phyloP scores from a whole-genome alignment of 2,888 invertebrate genomes.

The Tryphoninae sp. region DNA sequence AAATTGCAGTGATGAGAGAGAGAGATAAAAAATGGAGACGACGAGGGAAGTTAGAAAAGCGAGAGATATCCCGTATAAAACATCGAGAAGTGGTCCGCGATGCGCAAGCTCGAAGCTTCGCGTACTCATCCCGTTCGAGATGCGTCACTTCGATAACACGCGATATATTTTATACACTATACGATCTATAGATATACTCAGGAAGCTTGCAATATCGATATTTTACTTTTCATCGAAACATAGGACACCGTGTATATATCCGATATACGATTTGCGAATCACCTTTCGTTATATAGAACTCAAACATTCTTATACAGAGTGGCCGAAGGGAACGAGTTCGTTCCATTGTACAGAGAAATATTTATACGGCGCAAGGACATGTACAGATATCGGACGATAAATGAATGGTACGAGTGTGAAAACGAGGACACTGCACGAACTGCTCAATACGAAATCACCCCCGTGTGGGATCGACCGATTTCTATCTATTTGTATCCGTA shows the following conservation, averaged over 20 bases:
- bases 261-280: too few relatives aligned
- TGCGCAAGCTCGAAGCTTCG: constrained; percentile 11
- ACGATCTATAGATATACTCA: background rate
- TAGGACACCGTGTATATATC: background rate
- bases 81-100: constrained; percentile 25
- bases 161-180: constrained; percentile 19
- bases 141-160: constrained; percentile 22
- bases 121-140: constrained; percentile 1
- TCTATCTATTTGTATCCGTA: background rate
- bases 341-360: too few relatives aligned
- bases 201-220: background rate
- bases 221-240: background rate
- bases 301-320: too few relatives aligned
- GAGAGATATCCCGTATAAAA: constrained; percentile 14
- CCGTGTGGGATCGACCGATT: constrained; percentile 6
- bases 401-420: background rate
- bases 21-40: constrained; percentile 8
- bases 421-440: constrained; percentile 7
- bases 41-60: background rate
- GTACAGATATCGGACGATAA: background rate
- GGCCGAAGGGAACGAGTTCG: too few relatives aligned
- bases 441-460: constrained; percentile 27
- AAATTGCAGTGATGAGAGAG: constrained; percentile 22
- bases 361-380: background rate
- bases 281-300: too few relatives aligned